Evolutionary conservation across 2,888 invertebrate genomes (phyloP), one percentile per base, ranked within the genome.

Genomic region (Andrena hattorfiana): DNA sequence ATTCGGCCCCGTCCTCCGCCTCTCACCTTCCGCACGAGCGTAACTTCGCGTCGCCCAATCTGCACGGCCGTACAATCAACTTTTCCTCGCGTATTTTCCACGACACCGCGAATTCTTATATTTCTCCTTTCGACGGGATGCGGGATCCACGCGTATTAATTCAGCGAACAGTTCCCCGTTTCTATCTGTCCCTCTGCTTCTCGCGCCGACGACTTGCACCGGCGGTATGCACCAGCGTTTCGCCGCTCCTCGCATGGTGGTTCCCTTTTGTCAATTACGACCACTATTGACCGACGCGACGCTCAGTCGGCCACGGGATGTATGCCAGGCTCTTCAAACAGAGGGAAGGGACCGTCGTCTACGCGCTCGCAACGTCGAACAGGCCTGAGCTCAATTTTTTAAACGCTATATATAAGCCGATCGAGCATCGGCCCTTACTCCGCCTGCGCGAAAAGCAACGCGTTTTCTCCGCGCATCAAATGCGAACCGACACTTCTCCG

Each of bases 241-340:
- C 32, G 56, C 62, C 56, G 70, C 66, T 72, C 23, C 42, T 42
- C 42, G 16, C 42, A 8, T 4, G 35, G 20, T 10, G 23, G 78
- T 82, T 84, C 89, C 88, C 85, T 86, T 89, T 88, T 83, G 90
- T 89, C 88, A 89, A 90, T 90, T 90, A 90, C 77, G 78, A 86
- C 78, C 59, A 7, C 10, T 59, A 68, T 81, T 62, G 20, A 80
- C 60, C 7, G 60, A 74, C 59, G 26, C n/a, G 13, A 73, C 23
- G 63, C 64, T 66, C 64, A 32, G 67, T 68, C 23, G 23, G 54
- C 5, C 28, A 23, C 23, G n/a, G 16, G 72, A 48, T 23, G 49
- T 51, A 26, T 48, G 35, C 20, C 42, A 42, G 26, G 54, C 28
- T 28, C 59, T 59, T 54, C 26, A 32, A n/a, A 42, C 8, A 35